Evolutionary conservation across 2,888 invertebrate genomes (phyloP), one percentile per base, ranked within the genome.

Genomic region (Netelia virgata): DNA sequence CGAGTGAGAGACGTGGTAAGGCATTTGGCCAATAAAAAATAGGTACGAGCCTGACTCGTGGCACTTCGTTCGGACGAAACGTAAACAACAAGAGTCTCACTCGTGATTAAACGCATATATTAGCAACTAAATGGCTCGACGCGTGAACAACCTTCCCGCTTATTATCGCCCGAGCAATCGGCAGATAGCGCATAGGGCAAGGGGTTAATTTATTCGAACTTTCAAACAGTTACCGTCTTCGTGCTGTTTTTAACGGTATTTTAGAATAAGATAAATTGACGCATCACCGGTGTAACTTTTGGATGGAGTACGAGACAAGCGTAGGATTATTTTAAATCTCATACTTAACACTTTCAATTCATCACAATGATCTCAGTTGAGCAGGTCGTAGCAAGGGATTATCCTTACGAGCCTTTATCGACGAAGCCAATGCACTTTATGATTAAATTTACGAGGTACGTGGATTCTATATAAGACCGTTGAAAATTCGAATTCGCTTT

Each of bases 401-500:
- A 47, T 47, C 10, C 10, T 47, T 47, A 47, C 47, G 14, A 47
- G 47, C 47, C 11, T 47, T 14, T 47, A 47, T 47, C 2, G 3
- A 47, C 47, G 14, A 47, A 47, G 36, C 36, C 36, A 36, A 36
- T 36, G 36, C 47, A 47, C 14, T 47, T 47, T 47, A 0, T 3
- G 10, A 47, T 10, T 3, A 43, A 43, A 43, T 11, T 43, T 43
- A 43, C 9, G 5, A 43, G 5, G 11, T 43, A 50, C n/a, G n/a
- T n/a, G n/a, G n/a, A n/a, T n/a, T n/a, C n/a, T n/a, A n/a, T n/a
- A n/a, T n/a, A n/a, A n/a, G n/a, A n/a, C n/a, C 53, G 47, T 70
- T 63, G 41, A 36, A 14, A 50, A 78, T 70, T 59, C 16, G 36
- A 64, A 70, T 70, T 63, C 16, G n/a, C 59, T 70, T 55, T 63